Percentiles rank a stretch among this genome's conserved stretches.
Evolutionary conservation across 2,888 invertebrate genomes (phyloP).

Genomic region (Watsonalla cultraria): DNA sequence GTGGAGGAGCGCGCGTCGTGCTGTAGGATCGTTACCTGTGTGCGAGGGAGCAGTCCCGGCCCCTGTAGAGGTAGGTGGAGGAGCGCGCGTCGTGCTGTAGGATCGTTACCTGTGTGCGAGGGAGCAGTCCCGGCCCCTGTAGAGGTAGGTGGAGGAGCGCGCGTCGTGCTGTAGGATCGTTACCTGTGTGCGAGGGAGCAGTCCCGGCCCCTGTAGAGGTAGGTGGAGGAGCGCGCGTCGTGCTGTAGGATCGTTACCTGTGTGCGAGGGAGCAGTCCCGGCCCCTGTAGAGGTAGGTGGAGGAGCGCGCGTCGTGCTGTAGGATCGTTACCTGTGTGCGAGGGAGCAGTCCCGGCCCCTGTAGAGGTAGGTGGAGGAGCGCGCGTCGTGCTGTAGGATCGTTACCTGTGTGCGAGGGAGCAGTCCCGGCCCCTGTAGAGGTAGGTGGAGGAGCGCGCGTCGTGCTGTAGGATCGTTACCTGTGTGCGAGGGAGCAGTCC

Average conservation of each 20-base stretch:
- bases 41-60: conserved; percentile 84
- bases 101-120: too few relatives aligned
- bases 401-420: conserved; percentile 75
- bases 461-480: too few relatives aligned
- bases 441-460: conserved; percentile 79
- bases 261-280: conserved; percentile 84
- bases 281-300: conserved; percentile 83
- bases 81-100: conserved; percentile 80
- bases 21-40: too few relatives aligned
- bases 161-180: too few relatives aligned
- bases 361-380: conserved; percentile 80
- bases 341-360: conserved; percentile 86
- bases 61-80: conserved; percentile 82
- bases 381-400: conserved; percentile 81
- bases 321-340: too few relatives aligned
- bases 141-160: conserved; percentile 78
- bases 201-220: conserved; percentile 85
- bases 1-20: conserved; percentile 79
- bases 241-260: too few relatives aligned
- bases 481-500: conserved; percentile 84
- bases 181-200: conserved; percentile 82
- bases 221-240: conserved; percentile 79
- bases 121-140: conserved; percentile 87
- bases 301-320: conserved; percentile 79
- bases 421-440: conserved; percentile 87